These are phyloP conservation scores for Ictalurus punctatus DNA, from an alignment of 2,113 vertebrate species.

Conservation along the genomic window DNA sequence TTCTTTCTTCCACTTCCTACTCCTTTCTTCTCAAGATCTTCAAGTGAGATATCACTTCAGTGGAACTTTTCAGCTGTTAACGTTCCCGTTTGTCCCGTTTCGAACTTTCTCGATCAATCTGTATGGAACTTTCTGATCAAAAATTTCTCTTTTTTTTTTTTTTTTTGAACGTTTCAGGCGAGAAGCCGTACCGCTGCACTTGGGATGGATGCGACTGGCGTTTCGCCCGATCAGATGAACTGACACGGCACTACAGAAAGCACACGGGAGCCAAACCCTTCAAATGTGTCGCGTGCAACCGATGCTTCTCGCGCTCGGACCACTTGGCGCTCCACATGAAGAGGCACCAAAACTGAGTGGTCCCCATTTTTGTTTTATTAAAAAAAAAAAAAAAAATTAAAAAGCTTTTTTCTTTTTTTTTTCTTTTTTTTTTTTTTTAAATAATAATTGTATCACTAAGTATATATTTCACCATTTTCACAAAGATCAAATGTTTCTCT, in stretches of 20 bases:
- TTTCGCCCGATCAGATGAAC: slow-evolving; percentile 80
- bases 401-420: no score
- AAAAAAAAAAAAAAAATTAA: no score
- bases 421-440: background rate
- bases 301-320: slow-evolving; percentile 81
- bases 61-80: background rate
- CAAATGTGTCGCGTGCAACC: slow-evolving; percentile 76
- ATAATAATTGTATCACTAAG: slow-evolving; percentile 26
- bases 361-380: background rate
- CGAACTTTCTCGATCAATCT: background rate
- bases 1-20: background rate
- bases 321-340: slow-evolving; percentile 83
- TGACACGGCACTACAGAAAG: slow-evolving; percentile 79
- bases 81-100: background rate
- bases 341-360: slow-evolving; percentile 59
- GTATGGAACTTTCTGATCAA: background rate
- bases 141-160: background rate
- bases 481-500: slow-evolving; percentile 47
- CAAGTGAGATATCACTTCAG: background rate
- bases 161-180: slow-evolving; percentile 46
- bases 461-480: slow-evolving; percentile 32
- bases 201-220: slow-evolving; percentile 81
- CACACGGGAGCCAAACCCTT: slow-evolving; percentile 81
- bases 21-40: background rate
- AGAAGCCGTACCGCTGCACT: slow-evolving; percentile 68